Base-by-base conservation (phyloP, 2,797 vertebrate species). In the Danionella dracula region DNA sequence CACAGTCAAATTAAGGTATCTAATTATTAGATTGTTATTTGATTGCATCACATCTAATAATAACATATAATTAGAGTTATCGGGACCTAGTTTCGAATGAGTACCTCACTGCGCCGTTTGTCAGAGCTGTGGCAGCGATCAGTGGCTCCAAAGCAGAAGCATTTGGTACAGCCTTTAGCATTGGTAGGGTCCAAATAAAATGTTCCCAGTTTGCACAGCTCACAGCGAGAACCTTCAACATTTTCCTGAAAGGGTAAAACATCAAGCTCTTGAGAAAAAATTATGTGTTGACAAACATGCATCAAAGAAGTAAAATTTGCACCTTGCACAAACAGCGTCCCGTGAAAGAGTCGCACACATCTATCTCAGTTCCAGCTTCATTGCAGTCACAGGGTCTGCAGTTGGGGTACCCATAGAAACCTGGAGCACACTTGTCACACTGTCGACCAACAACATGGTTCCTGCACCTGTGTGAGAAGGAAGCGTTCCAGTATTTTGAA, bases 101-200 rank as follows among this genome's bases (percentile, higher is more conserved):
- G 13, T 68, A 98, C 96, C 93, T 96, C 87, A 0, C 66, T 85
- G 34, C 92, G 90, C 37, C 84, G 76, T 1, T 91, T 92, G 40
- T 90, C 77, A 0, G 94, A 90, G 38, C 92, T 94, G 66, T 85
- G 86, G 59, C 96, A 98, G 68, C 92, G 92, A 65, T 98, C 92
- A 0, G 96, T 99, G 0, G 95, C 96, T 1, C 97, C 94, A 0
- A 99, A 99, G 73, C 97, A 99, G 89, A 99, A 99, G 71, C 97
- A 99, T 73, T 94, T 93, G 74, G 94, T 99, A 81, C 97, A 99
- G 48, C 97, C 96, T 60, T 97, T 98, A 0, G 94, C 92, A 83
- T 98, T 99, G 73, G 82, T 86, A 0, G 90, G 87, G 21, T 97
- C 95, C 77, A 99, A 64, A 76, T 91, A 93, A 81, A 99, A 99